A percentile compares a stretch with the other conserved stretches of the same genome.
phyloP scores from a whole-genome alignment of 2,113 vertebrate species.

The Megaceryle maxima region DNA sequence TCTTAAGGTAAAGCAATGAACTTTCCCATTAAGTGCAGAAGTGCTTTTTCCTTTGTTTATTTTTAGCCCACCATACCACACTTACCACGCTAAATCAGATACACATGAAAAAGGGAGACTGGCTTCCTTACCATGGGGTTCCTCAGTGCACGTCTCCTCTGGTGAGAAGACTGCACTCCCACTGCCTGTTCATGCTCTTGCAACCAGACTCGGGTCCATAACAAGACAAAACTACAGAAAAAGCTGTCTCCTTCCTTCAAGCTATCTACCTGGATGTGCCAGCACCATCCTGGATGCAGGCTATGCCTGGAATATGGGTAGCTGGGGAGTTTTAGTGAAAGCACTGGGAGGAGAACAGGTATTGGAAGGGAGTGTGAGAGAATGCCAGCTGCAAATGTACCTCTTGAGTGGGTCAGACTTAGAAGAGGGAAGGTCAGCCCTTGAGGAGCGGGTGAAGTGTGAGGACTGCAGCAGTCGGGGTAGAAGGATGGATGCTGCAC shows the following conservation, averaged over 20 bases:
- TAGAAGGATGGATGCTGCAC: neutral
- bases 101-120: neutral
- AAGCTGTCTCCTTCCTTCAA: neutral
- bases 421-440: neutral
- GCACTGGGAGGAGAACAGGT: neutral
- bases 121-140: neutral
- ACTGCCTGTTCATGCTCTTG: neutral
- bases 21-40: neutral
- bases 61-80: neutral
- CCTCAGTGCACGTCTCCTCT: accelerated
- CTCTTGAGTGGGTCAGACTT: neutral
- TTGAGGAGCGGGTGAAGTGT: accelerated
- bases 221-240: neutral
- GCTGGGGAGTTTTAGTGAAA: neutral
- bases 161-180: too few relatives aligned
- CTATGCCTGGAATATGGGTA: neutral
- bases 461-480: neutral
- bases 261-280: neutral
- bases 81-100: neutral
- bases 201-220: neutral
- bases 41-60: neutral
- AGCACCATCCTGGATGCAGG: neutral
- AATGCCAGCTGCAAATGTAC: neutral
- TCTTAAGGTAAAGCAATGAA: neutral
- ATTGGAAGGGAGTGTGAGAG: neutral